Base-by-base conservation (phyloP, 2,888 invertebrate genomes). In the Monoplex corrugatus region DNA sequence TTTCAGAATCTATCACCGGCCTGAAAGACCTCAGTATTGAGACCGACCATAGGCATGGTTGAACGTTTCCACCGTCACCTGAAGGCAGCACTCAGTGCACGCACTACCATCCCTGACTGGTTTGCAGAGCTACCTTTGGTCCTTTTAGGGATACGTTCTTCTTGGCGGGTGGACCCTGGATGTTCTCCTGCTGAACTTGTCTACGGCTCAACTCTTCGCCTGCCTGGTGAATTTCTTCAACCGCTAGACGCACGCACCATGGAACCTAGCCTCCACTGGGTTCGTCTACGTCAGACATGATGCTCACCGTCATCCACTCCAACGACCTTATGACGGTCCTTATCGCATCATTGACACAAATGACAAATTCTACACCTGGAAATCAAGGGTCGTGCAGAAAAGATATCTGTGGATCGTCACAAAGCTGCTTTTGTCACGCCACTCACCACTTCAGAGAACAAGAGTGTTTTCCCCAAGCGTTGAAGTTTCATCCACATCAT, bases 31-130 rank as follows among this genome's bases (percentile, higher is more conserved):
- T n/a, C n/a, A n/a, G n/a, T n/a, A n/a, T n/a, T n/a, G n/a, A n/a
- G n/a, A n/a, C n/a, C n/a, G n/a, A n/a, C n/a, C n/a, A n/a, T n/a
- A n/a, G 44, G 89, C 13, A 85, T 89, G 89, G 57, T 89, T 44
- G 89, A 89, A 78, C 78, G 86, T 32, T 86, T 89, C 63, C 89
- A 89, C 57, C 63, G 89, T 45, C 86, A 85, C n/a, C 86, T 89
- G 2, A 89, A 89, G 50, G 85, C 89, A 78, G 86, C 86, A 40
- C 89, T 89, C 82, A 83, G 83, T n/a, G 82, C 82, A 38, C 82
- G 88, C 38, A 83, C 82, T 82, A 88, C 88, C 35, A 63, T 35
- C 10, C 83, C 88, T 40, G 28, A 83, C 83, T 88, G 80, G 82
- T 50, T 83, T 28, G 68, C 38, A 40, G 82, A 88, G 32, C 68